A percentile compares a stretch with the other conserved stretches of the same genome.
phyloP scores from a whole-genome alignment of 2,888 invertebrate genomes.

The Doris montereyensis region DNA sequence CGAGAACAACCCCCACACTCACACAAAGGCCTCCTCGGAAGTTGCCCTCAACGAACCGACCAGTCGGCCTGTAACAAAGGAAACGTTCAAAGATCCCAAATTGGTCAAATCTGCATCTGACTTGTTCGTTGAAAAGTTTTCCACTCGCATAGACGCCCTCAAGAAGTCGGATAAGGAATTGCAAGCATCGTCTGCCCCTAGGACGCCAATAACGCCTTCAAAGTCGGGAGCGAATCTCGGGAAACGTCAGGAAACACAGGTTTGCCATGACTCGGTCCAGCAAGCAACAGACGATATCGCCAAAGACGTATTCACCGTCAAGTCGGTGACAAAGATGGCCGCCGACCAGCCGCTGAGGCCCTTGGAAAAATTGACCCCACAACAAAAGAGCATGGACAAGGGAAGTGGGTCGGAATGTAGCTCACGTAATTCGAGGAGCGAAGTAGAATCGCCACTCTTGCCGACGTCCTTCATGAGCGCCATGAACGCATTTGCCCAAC shows the following conservation, averaged over 20 bases:
- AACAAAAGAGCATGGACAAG: constrained; percentile 28
- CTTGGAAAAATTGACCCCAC: constrained; percentile 42
- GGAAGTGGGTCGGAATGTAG: not conserved
- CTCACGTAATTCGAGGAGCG: not conserved
- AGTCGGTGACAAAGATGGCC: constrained; percentile 22
- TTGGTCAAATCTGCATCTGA: constrained; percentile 58
- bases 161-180: constrained; percentile 37
- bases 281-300: constrained; percentile 28
- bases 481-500: constrained; percentile 26
- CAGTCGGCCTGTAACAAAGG: not conserved
- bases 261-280: not conserved
- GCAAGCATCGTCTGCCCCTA: not conserved
- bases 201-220: not conserved
- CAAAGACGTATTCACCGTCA: constrained; percentile 36
- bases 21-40: not conserved
- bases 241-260: not conserved
- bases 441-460: not conserved
- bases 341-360: constrained; percentile 33
- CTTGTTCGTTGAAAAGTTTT: constrained; percentile 60
- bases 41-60: not conserved
- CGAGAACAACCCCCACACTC: not conserved
- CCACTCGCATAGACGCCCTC: constrained; percentile 30
- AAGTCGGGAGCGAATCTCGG: not conserved
- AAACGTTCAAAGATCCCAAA: constrained; percentile 18
- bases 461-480: constrained; percentile 29